Evolutionary conservation across 2,113 vertebrate genomes (phyloP).

Genomic region (Oceanodroma tethys): DNA sequence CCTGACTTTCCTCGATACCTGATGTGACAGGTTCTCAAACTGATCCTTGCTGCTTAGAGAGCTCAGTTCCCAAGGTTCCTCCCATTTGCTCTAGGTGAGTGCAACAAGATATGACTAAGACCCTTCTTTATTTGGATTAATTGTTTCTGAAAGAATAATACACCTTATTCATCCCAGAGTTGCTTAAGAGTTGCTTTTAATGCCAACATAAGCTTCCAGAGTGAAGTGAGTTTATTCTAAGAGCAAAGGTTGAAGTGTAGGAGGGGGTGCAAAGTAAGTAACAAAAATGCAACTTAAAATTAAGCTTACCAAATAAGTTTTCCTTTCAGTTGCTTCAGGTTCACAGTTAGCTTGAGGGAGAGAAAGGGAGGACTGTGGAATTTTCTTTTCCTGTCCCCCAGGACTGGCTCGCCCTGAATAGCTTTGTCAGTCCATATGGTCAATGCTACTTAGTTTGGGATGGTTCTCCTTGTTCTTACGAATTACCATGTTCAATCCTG

Average conservation of each 20-base stretch:
- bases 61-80: not conserved
- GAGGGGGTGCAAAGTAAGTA: not conserved
- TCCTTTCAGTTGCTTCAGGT: not conserved
- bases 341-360: not conserved
- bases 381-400: not conserved
- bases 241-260: not conserved
- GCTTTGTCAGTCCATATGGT: not conserved
- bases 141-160: not conserved
- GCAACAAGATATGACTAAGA: not conserved
- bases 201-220: not conserved
- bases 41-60: not conserved
- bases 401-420: not conserved
- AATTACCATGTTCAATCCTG: not conserved
- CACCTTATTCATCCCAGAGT: not conserved
- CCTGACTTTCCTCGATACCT: not conserved
- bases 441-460: not conserved
- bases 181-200: not conserved
- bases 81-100: not conserved
- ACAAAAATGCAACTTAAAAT: not conserved
- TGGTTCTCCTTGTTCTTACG: not conserved
- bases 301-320: not conserved
- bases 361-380: not conserved
- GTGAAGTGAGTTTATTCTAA: not conserved
- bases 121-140: not conserved
- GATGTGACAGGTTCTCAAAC: not conserved